These are phyloP conservation scores for Metopia argyrocephala DNA, from an alignment of 2,888 invertebrate species.

Conservation along the genomic window DNA sequence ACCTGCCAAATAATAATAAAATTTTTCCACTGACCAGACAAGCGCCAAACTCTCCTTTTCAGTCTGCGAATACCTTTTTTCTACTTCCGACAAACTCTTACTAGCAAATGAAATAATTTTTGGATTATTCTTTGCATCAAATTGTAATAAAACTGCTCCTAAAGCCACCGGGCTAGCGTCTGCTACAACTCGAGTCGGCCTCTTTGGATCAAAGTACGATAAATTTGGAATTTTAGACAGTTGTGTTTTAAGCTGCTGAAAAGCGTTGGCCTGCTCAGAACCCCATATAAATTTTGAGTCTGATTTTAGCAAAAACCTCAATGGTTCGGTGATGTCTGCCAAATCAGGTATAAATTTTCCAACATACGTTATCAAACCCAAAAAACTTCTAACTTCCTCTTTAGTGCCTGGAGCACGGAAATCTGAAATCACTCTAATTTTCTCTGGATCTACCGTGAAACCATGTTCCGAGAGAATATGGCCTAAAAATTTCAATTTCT, in stretches of 20 bases:
- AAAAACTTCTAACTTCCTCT: constrained; percentile 44
- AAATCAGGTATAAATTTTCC: constrained; percentile 60
- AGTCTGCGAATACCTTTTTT: constrained; percentile 60
- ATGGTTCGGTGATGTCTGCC: too few species aligned
- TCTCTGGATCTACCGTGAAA: constrained; percentile 59
- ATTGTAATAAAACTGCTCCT: constrained; percentile 62
- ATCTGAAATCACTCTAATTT: constrained; percentile 59
- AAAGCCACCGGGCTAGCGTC: constrained; percentile 62
- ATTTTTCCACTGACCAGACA: constrained; percentile 61
- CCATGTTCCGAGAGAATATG: constrained; percentile 57
- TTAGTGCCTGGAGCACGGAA: constrained; percentile 52
- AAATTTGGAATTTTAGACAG: constrained; percentile 55
- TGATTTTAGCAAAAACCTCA: constrained; percentile 44
- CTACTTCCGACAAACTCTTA: constrained; percentile 60
- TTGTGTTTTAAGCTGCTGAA: constrained; percentile 46
- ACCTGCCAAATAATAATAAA: constrained; percentile 61
- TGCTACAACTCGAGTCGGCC: constrained; percentile 55
- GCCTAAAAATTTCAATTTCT: constrained; percentile 38
- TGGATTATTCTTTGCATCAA: constrained; percentile 43
- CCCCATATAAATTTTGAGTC: constrained; percentile 58
- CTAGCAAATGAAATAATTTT: constrained; percentile 59
- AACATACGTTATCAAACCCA: constrained; percentile 55
- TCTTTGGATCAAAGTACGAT: constrained; percentile 55
- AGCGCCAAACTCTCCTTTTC: constrained; percentile 63
- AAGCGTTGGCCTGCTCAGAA: constrained; percentile 39